Conservation (phyloP, 2,888 invertebrate species). For the Macrosoma leucophasiata region DNA sequence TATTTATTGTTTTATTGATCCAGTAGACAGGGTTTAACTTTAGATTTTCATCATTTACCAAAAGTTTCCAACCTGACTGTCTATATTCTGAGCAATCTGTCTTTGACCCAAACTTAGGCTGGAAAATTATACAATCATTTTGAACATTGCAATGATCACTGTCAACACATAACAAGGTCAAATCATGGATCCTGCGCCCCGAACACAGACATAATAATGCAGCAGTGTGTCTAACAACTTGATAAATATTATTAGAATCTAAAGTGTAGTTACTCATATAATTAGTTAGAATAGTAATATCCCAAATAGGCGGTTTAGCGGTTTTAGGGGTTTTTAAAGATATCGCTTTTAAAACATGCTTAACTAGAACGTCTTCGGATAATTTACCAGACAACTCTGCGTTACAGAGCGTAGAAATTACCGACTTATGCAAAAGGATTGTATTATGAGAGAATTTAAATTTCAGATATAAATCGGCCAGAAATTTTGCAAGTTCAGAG, state of each 20-base stretch:
- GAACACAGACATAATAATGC: conserved; percentile 10
- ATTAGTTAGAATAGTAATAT: conserved; percentile 1
- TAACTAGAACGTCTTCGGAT: conserved; percentile 15
- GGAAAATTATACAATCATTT: conserved; percentile 5
- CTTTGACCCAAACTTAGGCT: conserved; percentile 20
- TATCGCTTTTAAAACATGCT: conserved; percentile 16
- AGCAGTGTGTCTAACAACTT: conserved; percentile 6
- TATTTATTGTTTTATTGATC: conserved; percentile 8
- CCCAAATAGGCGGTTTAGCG: conserved; percentile 13
- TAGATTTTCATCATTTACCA: background rate
- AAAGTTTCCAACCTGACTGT: conserved; percentile 20
- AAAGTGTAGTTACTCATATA: background rate
- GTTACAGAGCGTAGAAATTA: conserved; percentile 18
- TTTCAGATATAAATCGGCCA: conserved; percentile 14
- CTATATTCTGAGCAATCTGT: conserved; percentile 9
- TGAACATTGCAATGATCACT: background rate
- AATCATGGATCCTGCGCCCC: conserved; percentile 13
- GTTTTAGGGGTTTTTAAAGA: conserved; percentile 7
- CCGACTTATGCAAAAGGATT: conserved; percentile 15
- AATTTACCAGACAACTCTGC: conserved; percentile 6
- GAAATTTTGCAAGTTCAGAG: conserved; percentile 3
- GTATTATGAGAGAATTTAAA: conserved; percentile 16
- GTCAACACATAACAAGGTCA: conserved; percentile 8
- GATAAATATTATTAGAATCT: conserved; percentile 3
- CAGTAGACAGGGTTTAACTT: conserved; percentile 16